phyloP scores from a whole-genome alignment of 2,888 invertebrate species.

The Parnassius orleans region DNA sequence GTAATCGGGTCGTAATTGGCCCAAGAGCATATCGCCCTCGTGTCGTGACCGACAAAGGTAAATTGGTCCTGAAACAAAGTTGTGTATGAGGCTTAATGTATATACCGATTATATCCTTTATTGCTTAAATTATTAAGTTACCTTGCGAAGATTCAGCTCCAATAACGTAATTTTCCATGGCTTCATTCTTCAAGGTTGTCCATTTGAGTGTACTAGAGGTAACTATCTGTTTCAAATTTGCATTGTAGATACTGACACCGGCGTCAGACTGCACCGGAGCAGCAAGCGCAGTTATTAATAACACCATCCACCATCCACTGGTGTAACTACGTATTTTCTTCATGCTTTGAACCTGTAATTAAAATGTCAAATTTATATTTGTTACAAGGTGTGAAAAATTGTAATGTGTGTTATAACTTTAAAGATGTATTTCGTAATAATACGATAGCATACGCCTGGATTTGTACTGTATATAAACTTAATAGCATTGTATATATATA shows the following conservation, averaged over 20 bases:
- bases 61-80: slow-evolving; percentile 66
- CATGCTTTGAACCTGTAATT: slow-evolving; percentile 45
- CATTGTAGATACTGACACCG: slow-evolving; percentile 64
- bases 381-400: slow-evolving; percentile 32
- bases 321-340: slow-evolving; percentile 63
- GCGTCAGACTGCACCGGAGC: slow-evolving; percentile 54
- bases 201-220: slow-evolving; percentile 91
- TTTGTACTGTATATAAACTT: background rate
- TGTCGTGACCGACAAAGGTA: slow-evolving; percentile 88
- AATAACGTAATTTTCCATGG: slow-evolving; percentile 82
- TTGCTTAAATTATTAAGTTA: slow-evolving; percentile 31
- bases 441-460: no score
- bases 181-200: slow-evolving; percentile 78
- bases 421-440: no score
- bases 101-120: background rate
- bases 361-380: slow-evolving; percentile 33
- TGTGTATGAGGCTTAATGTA: background rate
- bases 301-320: slow-evolving; percentile 66
- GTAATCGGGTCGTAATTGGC: slow-evolving; percentile 82
- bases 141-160: slow-evolving; percentile 76
- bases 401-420: background rate
- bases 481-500: slow-evolving; percentile 4
- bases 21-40: slow-evolving; percentile 87
- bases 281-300: slow-evolving; percentile 59
- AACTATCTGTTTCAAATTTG: slow-evolving; percentile 83